Conservation (phyloP, 2,797 vertebrate genomes). For the Zalophus californianus region DNA sequence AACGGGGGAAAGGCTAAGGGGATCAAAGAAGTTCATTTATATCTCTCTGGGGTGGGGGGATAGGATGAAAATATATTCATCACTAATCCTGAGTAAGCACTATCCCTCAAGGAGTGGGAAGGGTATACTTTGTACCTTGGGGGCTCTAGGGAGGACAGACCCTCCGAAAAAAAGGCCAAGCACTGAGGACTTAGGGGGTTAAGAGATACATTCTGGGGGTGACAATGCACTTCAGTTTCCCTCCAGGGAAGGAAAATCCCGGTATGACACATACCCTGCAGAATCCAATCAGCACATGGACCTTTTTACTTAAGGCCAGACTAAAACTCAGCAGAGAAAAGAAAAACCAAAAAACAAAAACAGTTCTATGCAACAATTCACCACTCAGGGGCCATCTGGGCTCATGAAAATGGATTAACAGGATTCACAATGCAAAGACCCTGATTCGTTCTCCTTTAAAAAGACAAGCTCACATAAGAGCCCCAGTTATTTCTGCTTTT, state of each 20-base stretch:
- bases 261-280: neutral
- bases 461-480: neutral
- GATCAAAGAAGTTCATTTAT: neutral
- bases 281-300: neutral
- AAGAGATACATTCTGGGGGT: neutral
- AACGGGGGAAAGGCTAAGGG: neutral
- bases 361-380: neutral
- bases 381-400: neutral
- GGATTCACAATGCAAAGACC: neutral
- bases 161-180: neutral
- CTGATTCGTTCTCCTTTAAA: neutral
- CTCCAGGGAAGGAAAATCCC: neutral
- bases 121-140: neutral
- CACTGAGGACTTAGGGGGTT: neutral
- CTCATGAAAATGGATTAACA: neutral
- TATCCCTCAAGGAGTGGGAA: neutral
- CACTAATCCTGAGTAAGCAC: neutral
- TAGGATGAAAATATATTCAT: neutral
- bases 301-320: slow-evolving; percentile 3
- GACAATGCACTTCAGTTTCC: neutral
- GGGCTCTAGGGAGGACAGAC: neutral
- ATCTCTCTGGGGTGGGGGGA: neutral
- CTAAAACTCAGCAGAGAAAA: neutral
- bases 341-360: neutral
- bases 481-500: neutral